phyloP scores from a whole-genome alignment of 2,888 invertebrate genomes.

The Tridacna gigas region DNA sequence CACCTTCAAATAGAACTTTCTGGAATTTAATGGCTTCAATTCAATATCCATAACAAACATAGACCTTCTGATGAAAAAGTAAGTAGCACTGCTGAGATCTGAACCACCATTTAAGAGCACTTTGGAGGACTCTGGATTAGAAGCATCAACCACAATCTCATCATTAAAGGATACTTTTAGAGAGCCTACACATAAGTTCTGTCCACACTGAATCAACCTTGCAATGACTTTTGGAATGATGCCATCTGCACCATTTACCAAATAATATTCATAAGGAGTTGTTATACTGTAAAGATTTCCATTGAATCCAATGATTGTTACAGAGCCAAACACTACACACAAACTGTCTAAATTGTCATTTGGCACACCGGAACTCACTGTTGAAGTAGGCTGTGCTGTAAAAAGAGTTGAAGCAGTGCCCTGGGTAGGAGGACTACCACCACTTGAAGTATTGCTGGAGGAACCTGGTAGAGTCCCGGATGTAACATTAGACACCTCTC shows the following conservation, averaged over 20 bases:
- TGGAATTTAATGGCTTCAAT: not conserved
- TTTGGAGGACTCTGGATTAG: not conserved
- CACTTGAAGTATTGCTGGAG: too few species aligned
- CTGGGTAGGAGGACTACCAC: too few species aligned
- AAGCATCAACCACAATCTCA: constrained; percentile 7
- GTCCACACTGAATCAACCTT: constrained; percentile 11
- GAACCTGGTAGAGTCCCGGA: too few species aligned
- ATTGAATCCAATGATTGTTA: constrained; percentile 6
- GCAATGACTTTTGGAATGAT: not conserved
- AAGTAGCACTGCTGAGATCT: not conserved
- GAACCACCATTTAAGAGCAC: not conserved
- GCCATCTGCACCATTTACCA: not conserved
- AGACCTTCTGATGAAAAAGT: not conserved
- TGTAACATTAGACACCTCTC: too few species aligned
- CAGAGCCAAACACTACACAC: constrained; percentile 8
- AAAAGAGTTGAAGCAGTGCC: not conserved
- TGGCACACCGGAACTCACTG: not conserved
- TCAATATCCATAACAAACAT: not conserved
- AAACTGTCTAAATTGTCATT: not conserved
- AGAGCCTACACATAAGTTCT: constrained; percentile 11
- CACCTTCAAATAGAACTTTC: not conserved
- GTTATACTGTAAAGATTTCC: constrained; percentile 10
- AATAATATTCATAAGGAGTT: constrained; percentile 6
- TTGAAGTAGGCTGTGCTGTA: not conserved
- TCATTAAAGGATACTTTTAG: not conserved